A percentile compares a stretch with the other conserved stretches of the same genome.
These are phyloP conservation scores for Hypomecis punctinalis DNA, from an alignment of 2,888 invertebrate species.

Conservation along the genomic window DNA sequence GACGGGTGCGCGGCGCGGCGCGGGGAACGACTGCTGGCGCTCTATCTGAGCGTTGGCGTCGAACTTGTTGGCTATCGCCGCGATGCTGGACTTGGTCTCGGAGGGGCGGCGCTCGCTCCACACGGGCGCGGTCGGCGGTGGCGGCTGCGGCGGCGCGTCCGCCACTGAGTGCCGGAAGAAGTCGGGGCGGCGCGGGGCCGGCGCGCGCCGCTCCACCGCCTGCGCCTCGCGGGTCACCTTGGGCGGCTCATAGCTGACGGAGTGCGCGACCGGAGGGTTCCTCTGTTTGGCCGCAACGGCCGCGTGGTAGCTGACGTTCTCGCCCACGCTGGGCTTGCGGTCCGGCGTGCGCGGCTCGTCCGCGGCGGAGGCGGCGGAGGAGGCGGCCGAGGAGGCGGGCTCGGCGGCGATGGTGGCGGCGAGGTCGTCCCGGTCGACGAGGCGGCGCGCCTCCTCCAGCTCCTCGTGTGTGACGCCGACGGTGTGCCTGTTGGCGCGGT, in stretches of 20 bases:
- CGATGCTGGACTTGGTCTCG: constrained; percentile 70
- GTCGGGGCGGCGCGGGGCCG: constrained; percentile 63
- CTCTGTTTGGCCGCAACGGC: constrained; percentile 58
- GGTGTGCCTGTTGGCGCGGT: constrained; percentile 90
- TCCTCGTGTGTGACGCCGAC: constrained; percentile 94
- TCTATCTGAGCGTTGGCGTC: constrained; percentile 63
- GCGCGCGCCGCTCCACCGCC: constrained; percentile 63
- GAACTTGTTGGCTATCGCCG: constrained; percentile 75
- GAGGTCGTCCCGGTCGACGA: constrained; percentile 85
- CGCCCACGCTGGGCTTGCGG: constrained; percentile 64
- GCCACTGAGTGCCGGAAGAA: constrained; percentile 76
- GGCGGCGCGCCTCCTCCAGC: constrained; percentile 90
- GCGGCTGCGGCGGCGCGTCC: constrained; percentile 52
- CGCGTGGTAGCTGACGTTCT: constrained; percentile 61
- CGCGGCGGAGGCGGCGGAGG: constrained; percentile 67
- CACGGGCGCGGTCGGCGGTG: constrained; percentile 42
- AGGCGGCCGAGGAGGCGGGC: constrained; percentile 66
- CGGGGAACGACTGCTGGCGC: constrained; percentile 46
- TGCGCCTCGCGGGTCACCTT: constrained; percentile 55
- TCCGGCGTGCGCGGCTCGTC: constrained; percentile 65
- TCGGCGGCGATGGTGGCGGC: constrained; percentile 46
- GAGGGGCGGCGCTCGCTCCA: constrained; percentile 63
- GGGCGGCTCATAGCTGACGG: constrained; percentile 61
- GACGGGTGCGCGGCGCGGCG: constrained; percentile 46
- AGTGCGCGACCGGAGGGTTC: constrained; percentile 60